Conservation (phyloP, 2,888 invertebrate genomes). For the Diarsia rubi region DNA sequence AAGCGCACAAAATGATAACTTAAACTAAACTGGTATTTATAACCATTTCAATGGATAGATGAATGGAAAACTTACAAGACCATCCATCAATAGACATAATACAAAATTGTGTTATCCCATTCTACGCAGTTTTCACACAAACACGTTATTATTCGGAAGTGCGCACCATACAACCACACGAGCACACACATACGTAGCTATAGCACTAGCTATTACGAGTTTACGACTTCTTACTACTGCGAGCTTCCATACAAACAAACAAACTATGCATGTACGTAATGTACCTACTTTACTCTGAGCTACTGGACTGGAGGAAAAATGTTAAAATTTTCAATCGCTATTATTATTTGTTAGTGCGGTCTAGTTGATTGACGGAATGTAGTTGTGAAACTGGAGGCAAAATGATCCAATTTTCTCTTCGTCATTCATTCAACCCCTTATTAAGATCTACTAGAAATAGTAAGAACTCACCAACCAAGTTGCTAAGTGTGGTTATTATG, state of each 20-base stretch:
- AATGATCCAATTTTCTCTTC: not conserved
- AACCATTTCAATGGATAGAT: constrained; percentile 15
- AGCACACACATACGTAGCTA: constrained; percentile 30
- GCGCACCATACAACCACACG: constrained; percentile 33
- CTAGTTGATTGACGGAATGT: not conserved
- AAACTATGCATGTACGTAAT: constrained; percentile 24
- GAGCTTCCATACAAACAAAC: constrained; percentile 51
- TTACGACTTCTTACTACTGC: constrained; percentile 56
- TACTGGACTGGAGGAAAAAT: constrained; percentile 18
- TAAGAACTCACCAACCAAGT: not conserved
- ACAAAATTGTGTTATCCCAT: constrained; percentile 51
- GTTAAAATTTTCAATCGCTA: constrained; percentile 16
- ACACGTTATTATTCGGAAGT: constrained; percentile 62
- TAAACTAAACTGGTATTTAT: constrained; percentile 24
- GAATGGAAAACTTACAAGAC: constrained; percentile 57
- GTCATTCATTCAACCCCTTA: no score
- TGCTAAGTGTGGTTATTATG: not conserved
- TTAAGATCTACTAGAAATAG: not conserved
- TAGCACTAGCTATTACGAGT: constrained; percentile 46
- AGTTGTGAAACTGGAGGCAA: not conserved
- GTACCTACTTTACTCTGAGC: constrained; percentile 11
- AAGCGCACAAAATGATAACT: constrained; percentile 31
- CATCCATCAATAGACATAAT: constrained; percentile 46
- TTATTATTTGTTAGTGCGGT: constrained; percentile 15
- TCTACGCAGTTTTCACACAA: constrained; percentile 65